Evolutionary conservation across 2,797 vertebrate genomes (phyloP).

Genomic region (Helarctos malayanus): DNA sequence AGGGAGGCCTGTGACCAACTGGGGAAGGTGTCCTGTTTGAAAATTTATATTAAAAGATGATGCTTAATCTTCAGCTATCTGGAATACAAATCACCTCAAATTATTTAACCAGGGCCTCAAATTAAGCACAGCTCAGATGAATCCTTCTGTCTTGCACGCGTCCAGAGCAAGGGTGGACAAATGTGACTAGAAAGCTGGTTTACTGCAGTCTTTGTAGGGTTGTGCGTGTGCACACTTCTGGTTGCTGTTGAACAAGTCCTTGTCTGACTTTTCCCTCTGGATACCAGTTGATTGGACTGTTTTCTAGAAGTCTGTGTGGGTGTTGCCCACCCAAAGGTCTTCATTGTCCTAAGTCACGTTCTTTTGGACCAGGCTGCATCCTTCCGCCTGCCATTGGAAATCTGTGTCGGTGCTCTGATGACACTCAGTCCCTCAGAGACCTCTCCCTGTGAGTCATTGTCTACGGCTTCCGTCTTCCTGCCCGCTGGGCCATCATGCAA

Average conservation of each 20-base stretch:
- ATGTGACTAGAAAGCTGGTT: neutral
- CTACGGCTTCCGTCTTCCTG: rapidly evolving
- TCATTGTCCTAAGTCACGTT: rapidly evolving
- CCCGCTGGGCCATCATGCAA: rapidly evolving
- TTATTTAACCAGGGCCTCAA: neutral
- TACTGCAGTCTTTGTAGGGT: rapidly evolving
- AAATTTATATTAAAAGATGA: neutral
- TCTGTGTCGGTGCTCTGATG: rapidly evolving
- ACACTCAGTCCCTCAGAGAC: neutral
- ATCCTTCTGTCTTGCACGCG: rapidly evolving
- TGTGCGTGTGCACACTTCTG: neutral
- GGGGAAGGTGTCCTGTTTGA: neutral
- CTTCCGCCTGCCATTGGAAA: rapidly evolving
- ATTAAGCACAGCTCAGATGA: neutral
- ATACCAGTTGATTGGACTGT: no score
- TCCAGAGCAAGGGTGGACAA: rapidly evolving
- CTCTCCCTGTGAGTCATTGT: rapidly evolving
- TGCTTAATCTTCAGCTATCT: neutral
- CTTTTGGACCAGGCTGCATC: neutral
- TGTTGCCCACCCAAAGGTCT: rapidly evolving
- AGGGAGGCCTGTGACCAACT: neutral
- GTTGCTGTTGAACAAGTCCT: neutral
- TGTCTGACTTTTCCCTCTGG: neutral
- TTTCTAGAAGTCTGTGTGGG: neutral
- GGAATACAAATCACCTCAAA: neutral